These are phyloP conservation scores for Luehdorfia chinensis DNA, from an alignment of 1,140 invertebrate genomes.

Conservation along the genomic window DNA sequence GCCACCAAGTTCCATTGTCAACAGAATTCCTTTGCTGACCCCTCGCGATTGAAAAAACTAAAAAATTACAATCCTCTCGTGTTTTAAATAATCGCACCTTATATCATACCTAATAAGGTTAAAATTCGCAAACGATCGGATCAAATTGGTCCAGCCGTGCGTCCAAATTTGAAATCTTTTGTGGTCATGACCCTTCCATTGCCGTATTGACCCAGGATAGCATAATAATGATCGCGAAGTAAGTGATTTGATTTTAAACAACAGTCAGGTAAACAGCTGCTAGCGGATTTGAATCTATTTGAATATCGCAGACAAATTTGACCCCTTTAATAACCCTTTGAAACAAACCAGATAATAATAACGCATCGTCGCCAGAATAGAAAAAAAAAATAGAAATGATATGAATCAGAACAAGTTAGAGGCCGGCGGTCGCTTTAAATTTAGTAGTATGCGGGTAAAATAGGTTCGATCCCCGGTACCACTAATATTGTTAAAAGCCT, in stretches of 20 bases:
- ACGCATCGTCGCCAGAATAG: not conserved
- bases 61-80: too few relatives aligned
- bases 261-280: slow-evolving; percentile 60
- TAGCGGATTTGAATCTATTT: slow-evolving; percentile 30
- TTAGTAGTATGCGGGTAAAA: too few relatives aligned
- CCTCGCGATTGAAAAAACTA: slow-evolving; percentile 7
- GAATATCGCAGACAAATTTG: slow-evolving; percentile 14
- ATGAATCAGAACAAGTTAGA: too few relatives aligned
- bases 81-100: not conserved
- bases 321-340: slow-evolving; percentile 7
- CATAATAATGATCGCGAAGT: slow-evolving; percentile 29
- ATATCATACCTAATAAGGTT: slow-evolving; percentile 14
- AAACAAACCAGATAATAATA: not conserved
- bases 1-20: slow-evolving; percentile 20
- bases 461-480: too few relatives aligned
- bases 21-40: slow-evolving; percentile 27
- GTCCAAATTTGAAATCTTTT: slow-evolving; percentile 37
- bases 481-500: too few relatives aligned
- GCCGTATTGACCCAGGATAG: slow-evolving; percentile 34
- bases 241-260: too few relatives aligned
- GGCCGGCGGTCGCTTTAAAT: too few relatives aligned
- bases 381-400: too few relatives aligned
- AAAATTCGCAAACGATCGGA: not conserved
- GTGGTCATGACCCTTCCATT: slow-evolving; percentile 38
- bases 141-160: slow-evolving; percentile 20